Base-by-base conservation (phyloP, 2,888 invertebrate genomes). In the Patella depressa region DNA sequence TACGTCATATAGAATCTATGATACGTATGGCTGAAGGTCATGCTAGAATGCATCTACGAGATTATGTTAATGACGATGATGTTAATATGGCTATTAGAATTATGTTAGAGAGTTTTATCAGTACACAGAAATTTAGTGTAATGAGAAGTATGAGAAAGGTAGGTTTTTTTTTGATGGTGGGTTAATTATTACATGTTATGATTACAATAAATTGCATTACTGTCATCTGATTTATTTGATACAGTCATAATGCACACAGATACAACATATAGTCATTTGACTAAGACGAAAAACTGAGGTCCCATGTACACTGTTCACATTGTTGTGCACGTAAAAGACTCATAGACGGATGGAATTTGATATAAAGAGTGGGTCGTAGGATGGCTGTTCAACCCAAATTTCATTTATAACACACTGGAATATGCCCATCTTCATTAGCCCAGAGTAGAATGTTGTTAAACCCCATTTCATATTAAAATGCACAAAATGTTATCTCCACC, bases 11-110 rank as follows among this genome's bases (percentile, higher is more conserved):
- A 84, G 99, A 99, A 93, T 96, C 96, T 90, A 97, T 99, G 91
- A 98, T 99, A 86, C 95, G 99, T 71, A 97, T 99, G 96, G 94
- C 98, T 0, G 99, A 99, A 91, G 97, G 99, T 0, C 96, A 98
- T 92, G 99, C 99, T 0, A 95, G 96, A 81, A 96, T 99, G 94
- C 98, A 99, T 93, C 93, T 99, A 45, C 94, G 99, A 0, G 95
- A 96, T 85, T 96, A 95, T 87, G 93, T 93, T 19, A 92, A 91
- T 78, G 99, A 99, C 88, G 96, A 96, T 80, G 99, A 99, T 92
- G 97, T 99, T 14, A 98, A 98, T 92, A 95, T 98, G 94, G 98
- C 99, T 54, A 98, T 99, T 81, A 93, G 98, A 77, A 97, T 98
- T 93, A 96, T 98, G 95, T 93, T 99, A 77, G 99, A 99, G 92